Conservation (phyloP, 2,888 invertebrate genomes). For the Embidobia sp. region DNA sequence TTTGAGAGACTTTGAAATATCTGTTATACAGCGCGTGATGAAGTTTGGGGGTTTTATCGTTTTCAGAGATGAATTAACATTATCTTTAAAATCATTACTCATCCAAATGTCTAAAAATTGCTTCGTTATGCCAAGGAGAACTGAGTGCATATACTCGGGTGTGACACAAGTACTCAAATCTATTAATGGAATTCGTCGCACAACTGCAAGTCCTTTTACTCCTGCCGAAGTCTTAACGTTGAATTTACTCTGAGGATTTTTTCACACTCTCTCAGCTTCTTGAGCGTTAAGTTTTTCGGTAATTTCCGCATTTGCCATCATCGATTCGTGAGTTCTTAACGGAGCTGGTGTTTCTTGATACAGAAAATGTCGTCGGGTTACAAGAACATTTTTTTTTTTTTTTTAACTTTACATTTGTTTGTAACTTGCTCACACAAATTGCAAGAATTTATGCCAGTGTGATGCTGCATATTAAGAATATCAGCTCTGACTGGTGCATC, state of each 20-base stretch:
- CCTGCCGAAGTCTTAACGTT: neutral
- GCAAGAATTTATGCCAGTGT: neutral
- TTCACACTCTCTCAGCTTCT: neutral
- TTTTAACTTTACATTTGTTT: neutral
- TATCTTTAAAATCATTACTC: neutral
- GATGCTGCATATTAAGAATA: slow-evolving; percentile 15
- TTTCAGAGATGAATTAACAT: neutral
- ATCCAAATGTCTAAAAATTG: slow-evolving; percentile 8
- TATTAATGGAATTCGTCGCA: slow-evolving; percentile 12
- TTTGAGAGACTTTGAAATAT: slow-evolving; percentile 7
- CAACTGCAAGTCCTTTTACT: slow-evolving; percentile 1
- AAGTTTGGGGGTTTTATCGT: slow-evolving; percentile 2
- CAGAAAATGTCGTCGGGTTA: neutral
- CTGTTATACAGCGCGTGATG: neutral
- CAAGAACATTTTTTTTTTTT: neutral
- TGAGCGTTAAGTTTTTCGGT: neutral
- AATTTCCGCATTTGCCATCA: neutral
- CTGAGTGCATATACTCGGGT: slow-evolving; percentile 31
- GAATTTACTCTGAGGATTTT: neutral
- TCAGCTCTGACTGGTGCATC: slow-evolving; percentile 28
- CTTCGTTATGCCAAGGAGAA: slow-evolving; percentile 5
- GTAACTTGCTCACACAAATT: slow-evolving; percentile 11
- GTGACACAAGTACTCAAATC: slow-evolving; percentile 15
- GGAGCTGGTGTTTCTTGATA: neutral
- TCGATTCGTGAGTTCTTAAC: neutral